Conservation (phyloP, 2,797 vertebrate species). For the Merluccius polli region DNA sequence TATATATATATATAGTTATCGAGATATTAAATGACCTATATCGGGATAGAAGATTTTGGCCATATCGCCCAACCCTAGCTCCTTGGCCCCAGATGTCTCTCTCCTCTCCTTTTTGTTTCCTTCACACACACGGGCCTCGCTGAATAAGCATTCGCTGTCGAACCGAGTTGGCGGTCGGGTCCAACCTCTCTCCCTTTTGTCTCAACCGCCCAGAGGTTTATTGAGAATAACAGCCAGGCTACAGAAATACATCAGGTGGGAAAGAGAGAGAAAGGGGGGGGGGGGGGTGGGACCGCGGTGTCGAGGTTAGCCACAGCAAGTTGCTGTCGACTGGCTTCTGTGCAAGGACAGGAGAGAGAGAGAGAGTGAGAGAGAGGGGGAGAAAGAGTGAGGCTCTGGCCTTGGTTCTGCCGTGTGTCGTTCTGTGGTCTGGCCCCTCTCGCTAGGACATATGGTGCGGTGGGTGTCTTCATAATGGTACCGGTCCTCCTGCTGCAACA, state of each 20-base stretch:
- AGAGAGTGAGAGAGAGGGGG: no score
- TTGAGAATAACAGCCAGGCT: constrained; percentile 16
- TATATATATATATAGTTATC: no score
- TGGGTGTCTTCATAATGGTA: constrained; percentile 62
- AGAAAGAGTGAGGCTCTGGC: not conserved
- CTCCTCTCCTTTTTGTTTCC: constrained; percentile 8
- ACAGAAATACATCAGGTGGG: constrained; percentile 25
- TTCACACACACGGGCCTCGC: constrained; percentile 9
- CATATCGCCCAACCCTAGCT: no score
- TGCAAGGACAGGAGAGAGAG: no score
- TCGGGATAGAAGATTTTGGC: no score
- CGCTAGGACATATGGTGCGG: constrained; percentile 50
- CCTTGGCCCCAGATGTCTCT: constrained; percentile 25
- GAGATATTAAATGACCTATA: no score
- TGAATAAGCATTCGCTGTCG: constrained; percentile 25
- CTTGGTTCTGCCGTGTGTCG: constrained; percentile 43
- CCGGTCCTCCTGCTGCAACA: constrained; percentile 62
- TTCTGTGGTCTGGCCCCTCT: constrained; percentile 46
- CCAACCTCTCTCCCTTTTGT: not conserved
- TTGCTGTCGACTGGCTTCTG: constrained; percentile 29
- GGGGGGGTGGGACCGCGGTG: constrained; percentile 6
- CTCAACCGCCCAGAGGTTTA: constrained; percentile 10
- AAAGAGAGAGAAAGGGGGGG: no score
- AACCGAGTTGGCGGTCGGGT: constrained; percentile 1
- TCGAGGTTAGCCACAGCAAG: not conserved